Evolutionary conservation across 2,797 vertebrate species (phyloP).

Genomic region (Cuculus canorus): DNA sequence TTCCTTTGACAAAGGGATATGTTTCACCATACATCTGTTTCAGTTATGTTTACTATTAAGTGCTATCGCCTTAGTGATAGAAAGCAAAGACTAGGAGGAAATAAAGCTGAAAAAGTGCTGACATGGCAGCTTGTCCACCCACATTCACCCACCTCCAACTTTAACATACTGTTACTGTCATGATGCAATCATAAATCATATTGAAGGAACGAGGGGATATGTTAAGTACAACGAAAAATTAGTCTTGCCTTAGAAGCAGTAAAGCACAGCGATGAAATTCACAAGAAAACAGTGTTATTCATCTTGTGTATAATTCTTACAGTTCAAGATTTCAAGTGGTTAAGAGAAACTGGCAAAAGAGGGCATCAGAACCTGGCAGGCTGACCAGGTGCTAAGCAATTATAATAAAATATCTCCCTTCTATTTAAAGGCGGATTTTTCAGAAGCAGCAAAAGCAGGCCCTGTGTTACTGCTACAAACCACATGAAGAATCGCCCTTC

Average conservation of each 20-base stretch:
- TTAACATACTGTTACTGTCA: neutral
- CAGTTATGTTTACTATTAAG: neutral
- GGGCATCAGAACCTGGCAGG: neutral
- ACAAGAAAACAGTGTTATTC: neutral
- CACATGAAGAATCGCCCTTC: neutral
- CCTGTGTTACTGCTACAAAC: neutral
- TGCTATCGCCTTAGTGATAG: neutral
- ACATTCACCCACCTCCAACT: conserved; percentile 3
- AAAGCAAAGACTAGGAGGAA: neutral
- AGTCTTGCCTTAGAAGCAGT: neutral
- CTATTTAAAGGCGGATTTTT: neutral
- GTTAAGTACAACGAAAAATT: neutral
- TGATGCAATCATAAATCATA: neutral
- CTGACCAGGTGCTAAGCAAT: neutral
- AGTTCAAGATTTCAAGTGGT: neutral
- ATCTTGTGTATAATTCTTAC: neutral
- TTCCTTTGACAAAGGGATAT: neutral
- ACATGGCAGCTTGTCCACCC: neutral
- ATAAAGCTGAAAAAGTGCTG: neutral
- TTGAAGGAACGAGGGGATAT: neutral
- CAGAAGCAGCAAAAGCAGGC: neutral
- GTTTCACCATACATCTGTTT: neutral
- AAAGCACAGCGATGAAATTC: neutral
- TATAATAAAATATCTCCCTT: neutral
- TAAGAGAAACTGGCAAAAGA: neutral